Evolutionary conservation across 1,140 invertebrate species (phyloP), one percentile per base, ranked within the genome.

Genomic region (Olivierus martensii): DNA sequence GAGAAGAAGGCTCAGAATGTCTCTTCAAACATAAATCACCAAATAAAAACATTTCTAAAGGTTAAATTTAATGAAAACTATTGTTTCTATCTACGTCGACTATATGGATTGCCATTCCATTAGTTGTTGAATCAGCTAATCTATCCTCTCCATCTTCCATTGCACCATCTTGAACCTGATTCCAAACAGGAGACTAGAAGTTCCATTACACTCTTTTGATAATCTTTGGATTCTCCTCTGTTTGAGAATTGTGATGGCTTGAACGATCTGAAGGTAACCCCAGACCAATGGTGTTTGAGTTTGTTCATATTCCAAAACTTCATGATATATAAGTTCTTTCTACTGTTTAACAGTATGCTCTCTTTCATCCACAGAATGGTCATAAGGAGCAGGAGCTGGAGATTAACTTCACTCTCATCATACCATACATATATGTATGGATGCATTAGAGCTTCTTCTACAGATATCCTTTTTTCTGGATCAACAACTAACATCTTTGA

Each of bases 361-460:
- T n/a, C n/a, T n/a, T n/a, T n/a, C n/a, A n/a, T n/a, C n/a, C n/a
- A n/a, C n/a, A n/a, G n/a, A n/a, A n/a, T n/a, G n/a, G n/a, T n/a
- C n/a, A n/a, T n/a, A n/a, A n/a, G n/a, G n/a, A n/a, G n/a, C n/a
- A n/a, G n/a, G n/a, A n/a, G n/a, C n/a, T n/a, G n/a, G n/a, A n/a
- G n/a, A 74, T 94, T 90, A 35, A 94, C 90, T 79, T 93, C 90
- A 42, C 83, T 82, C 70, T 91, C 87, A 71, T 93, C 88, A 69
- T 88, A 93, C 95, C 94, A 99, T 22, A 99, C 90, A 72, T 96
- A 93, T 67, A 99, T 98, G 73, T 99, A 99, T 52, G 94, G 91
- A 75, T 99, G 95, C 67, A 91, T 77, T 55, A 99, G 77, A 55
- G 96, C 95, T 62, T 98, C 90, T 67, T 98, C 91, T 18, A 99